A percentile compares a stretch with the other conserved stretches of the same genome.
phyloP scores from a whole-genome alignment of 2,888 invertebrate genomes.

The Odontocerum albicorne region DNA sequence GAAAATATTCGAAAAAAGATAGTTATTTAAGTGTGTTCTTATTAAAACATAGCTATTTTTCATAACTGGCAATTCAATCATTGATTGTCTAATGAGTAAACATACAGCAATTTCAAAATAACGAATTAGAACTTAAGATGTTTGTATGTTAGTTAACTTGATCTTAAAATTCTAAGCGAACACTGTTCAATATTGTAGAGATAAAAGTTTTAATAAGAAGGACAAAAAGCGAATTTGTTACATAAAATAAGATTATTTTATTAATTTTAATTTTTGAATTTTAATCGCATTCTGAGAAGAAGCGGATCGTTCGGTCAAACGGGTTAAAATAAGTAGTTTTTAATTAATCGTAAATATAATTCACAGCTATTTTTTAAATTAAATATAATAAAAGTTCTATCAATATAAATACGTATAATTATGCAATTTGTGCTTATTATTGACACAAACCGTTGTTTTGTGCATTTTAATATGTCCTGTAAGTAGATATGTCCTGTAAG shows the following conservation, averaged over 20 bases:
- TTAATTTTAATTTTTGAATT: conserved; percentile 28
- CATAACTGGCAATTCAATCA: conserved; percentile 26
- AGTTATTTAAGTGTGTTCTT: conserved; percentile 23
- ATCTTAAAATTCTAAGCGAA: neutral
- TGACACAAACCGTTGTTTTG: too few species aligned
- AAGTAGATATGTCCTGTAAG: neutral
- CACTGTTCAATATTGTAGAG: neutral
- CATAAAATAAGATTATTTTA: conserved; percentile 21
- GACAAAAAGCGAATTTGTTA: conserved; percentile 11
- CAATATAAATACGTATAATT: neutral
- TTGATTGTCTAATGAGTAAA: conserved; percentile 2
- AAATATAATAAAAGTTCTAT: neutral
- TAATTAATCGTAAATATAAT: too few species aligned
- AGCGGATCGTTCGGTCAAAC: conserved; percentile 36
- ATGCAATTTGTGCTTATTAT: too few species aligned
- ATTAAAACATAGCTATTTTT: conserved; percentile 1
- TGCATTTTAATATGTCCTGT: too few species aligned
- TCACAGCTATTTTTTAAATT: neutral
- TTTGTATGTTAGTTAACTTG: neutral
- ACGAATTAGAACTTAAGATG: conserved; percentile 23
- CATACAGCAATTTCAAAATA: conserved; percentile 32
- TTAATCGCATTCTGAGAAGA: conserved; percentile 25
- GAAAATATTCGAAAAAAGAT: neutral
- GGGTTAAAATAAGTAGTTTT: conserved; percentile 30
- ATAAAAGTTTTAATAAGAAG: neutral